Evolutionary conservation across 2,888 invertebrate genomes (phyloP), one percentile per base, ranked within the genome.

Genomic region (Drosophila austrosaltans): DNA sequence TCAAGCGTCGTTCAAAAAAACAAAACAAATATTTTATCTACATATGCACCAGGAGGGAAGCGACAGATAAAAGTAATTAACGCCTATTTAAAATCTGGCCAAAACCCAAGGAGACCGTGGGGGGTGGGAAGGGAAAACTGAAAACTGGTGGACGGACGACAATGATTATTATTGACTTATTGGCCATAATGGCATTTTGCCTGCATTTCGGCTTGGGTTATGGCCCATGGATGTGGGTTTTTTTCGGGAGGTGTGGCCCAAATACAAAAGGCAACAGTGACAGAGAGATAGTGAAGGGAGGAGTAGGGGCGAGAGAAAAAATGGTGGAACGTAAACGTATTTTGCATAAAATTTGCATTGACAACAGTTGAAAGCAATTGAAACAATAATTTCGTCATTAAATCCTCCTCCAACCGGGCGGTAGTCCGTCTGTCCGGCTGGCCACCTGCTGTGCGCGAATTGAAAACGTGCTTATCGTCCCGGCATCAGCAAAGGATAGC

Each of bases 311-410:
- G 25, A 72, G 70, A 60, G 66, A 70, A 73, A 79, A 82, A 81
- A 48, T 48, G 3, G 22, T 48, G 48, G 48, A 48, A 48, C 48
- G 48, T 48, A 48, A 48, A 48, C 48, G 79, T 82, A 86, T 89
- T 86, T 57, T 86, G 86, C 86, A 86, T 86, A 86, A 89, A 86
- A 89, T 86, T 86, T 87, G 87, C 86, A 86, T 89, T 87, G 86
- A 84, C 86, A 89, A 84, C 86, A 78, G 89, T 89, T 86, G 86
- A 86, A 86, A 86, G 85, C 89, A 89, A 89, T 89, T 86, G 89
- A 85, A 85, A 85, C 82, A 89, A 90, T 89, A 87, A 90, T 89
- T 89, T 90, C 76, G 81, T 85, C 90, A 87, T 90, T 90, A 89
- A 82, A 82, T 83, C 78, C 81, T 57, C 65, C 74, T 61, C 32